These are phyloP conservation scores for Nipponacmea schrenckii DNA, from an alignment of 2,888 invertebrate species.

Conservation along the genomic window DNA sequence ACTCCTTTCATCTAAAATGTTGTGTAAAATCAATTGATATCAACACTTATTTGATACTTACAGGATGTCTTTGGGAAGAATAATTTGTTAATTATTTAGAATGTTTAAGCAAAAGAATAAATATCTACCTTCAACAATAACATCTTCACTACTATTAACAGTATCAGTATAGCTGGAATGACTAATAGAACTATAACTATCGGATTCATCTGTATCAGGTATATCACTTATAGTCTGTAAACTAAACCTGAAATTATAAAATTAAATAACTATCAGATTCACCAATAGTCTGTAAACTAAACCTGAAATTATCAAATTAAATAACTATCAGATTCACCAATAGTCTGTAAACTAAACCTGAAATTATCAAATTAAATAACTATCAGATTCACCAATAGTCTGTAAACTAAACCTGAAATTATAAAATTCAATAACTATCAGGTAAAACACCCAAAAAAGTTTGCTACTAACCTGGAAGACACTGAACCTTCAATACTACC, in stretches of 20 bases:
- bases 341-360: constrained; percentile 40
- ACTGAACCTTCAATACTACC: constrained; percentile 32
- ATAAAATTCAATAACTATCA: not conserved
- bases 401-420: constrained; percentile 36
- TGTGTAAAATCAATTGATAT: too few relatives aligned
- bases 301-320: constrained; percentile 26
- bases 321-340: constrained; percentile 32
- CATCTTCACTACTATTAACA: constrained; percentile 38
- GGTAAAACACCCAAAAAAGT: too few relatives aligned
- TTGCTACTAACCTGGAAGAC: constrained; percentile 22
- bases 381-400: constrained; percentile 37
- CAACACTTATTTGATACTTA: too few relatives aligned
- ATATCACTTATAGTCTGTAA: constrained; percentile 39
- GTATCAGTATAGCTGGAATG: constrained; percentile 29
- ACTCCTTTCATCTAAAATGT: too few relatives aligned
- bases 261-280: not conserved
- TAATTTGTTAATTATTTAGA: too few relatives aligned
- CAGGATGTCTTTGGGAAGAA: too few relatives aligned
- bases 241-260: constrained; percentile 32
- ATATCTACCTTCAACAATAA: constrained; percentile 43
- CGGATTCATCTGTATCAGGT: constrained; percentile 33
- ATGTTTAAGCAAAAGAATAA: too few relatives aligned
- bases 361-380: not conserved
- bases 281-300: constrained; percentile 32
- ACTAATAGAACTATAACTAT: constrained; percentile 24